A percentile compares a stretch with the other conserved stretches of the same genome.
Conservation (phyloP, 1,140 invertebrate species). For the Archivesica marissinica region DNA sequence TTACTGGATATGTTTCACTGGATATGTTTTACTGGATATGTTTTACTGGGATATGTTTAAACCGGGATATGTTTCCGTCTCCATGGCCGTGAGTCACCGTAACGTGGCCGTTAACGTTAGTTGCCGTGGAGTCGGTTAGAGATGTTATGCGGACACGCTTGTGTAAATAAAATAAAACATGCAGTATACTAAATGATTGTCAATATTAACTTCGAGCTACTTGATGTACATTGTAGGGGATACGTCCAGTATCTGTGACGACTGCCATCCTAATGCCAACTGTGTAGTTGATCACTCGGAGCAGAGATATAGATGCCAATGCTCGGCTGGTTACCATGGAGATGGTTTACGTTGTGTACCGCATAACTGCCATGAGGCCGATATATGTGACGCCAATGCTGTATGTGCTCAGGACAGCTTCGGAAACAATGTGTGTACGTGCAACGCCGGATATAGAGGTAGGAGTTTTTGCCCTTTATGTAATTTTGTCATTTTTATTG, state of each 20-base stretch:
- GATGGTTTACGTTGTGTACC: slow-evolving; percentile 64
- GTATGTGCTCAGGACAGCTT: slow-evolving; percentile 88
- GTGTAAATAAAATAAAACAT: no score
- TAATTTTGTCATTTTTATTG: no score
- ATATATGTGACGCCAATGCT: slow-evolving; percentile 94
- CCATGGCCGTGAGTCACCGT: no score
- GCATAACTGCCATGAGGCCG: slow-evolving; percentile 87
- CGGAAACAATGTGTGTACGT: slow-evolving; percentile 90
- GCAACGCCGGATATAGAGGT: slow-evolving; percentile 89
- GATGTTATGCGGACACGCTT: no score
- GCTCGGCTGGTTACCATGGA: slow-evolving; percentile 70
- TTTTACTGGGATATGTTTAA: neutral
- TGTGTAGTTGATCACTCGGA: slow-evolving; percentile 67
- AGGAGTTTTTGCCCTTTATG: no score
- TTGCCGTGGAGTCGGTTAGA: no score
- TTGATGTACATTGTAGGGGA: neutral
- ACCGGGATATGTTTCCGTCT: neutral
- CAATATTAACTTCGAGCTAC: no score
- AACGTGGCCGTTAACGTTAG: no score
- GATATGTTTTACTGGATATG: neutral
- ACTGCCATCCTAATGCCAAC: slow-evolving; percentile 74
- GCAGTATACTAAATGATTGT: no score
- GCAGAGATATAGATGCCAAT: slow-evolving; percentile 67
- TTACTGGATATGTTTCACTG: neutral
- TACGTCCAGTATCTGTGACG: slow-evolving; percentile 64